A percentile compares a stretch with the other conserved stretches of the same genome.
Evolutionary conservation across 2,888 invertebrate species (phyloP).

Genomic region (Trilocha varians): DNA sequence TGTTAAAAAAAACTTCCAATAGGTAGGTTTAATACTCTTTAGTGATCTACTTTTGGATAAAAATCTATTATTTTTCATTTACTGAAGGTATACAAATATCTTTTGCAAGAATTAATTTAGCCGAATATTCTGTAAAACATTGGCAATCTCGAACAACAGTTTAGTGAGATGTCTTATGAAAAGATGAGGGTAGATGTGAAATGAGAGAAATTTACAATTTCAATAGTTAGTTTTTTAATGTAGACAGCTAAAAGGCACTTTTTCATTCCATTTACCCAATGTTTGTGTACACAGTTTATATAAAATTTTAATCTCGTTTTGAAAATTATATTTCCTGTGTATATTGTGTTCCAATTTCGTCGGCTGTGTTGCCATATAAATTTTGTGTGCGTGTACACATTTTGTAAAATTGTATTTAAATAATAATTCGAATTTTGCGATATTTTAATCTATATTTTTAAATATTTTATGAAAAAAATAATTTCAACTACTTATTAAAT

Average conservation of each 20-base stretch:
- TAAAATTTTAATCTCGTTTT: background rate
- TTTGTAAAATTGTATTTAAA: background rate
- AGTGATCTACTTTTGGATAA: no score
- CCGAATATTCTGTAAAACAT: background rate
- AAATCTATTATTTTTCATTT: no score
- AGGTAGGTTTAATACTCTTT: no score
- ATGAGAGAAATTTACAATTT: conserved; percentile 32
- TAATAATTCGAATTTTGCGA: background rate
- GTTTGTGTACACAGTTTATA: background rate
- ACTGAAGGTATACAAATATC: no score
- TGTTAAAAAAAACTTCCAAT: conserved; percentile 15
- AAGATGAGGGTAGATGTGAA: conserved; percentile 24
- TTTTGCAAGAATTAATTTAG: no score
- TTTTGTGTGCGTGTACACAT: background rate
- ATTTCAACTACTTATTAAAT: background rate
- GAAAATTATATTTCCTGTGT: background rate
- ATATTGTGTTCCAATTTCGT: background rate
- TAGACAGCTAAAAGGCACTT: background rate
- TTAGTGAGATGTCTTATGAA: conserved; percentile 26
- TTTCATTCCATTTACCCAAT: background rate
- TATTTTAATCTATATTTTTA: background rate
- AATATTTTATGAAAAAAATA: background rate
- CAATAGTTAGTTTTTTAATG: background rate
- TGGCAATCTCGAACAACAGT: conserved; percentile 7
- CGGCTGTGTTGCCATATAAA: background rate